phyloP scores from a whole-genome alignment of 2,888 invertebrate species.

The Lordiphosa fenestrarum region DNA sequence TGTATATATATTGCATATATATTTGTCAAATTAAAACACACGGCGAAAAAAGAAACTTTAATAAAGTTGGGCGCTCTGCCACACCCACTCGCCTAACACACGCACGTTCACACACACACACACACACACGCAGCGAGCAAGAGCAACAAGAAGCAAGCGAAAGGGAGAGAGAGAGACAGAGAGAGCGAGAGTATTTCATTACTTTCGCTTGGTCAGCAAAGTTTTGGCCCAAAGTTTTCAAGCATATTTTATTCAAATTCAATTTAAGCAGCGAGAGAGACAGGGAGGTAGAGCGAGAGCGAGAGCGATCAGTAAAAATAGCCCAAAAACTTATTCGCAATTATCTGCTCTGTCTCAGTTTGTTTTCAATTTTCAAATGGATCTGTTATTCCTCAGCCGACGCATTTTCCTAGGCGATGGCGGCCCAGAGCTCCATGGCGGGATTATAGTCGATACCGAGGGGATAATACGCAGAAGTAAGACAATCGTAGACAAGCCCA shows the following conservation, averaged over 20 bases:
- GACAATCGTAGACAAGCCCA: neutral
- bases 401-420: constrained; percentile 82
- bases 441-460: constrained; percentile 82
- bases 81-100: neutral
- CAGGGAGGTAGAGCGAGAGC: neutral
- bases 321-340: constrained; percentile 2
- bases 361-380: constrained; percentile 61
- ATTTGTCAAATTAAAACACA: constrained; percentile 29
- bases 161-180: neutral
- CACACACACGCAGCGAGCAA: neutral
- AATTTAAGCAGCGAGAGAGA: neutral
- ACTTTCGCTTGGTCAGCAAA: constrained; percentile 29
- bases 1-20: constrained; percentile 17
- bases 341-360: constrained; percentile 12
- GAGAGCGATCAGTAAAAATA: constrained; percentile 26
- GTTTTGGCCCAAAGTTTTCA: constrained; percentile 9
- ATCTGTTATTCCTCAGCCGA: constrained; percentile 79
- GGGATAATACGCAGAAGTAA: constrained; percentile 82
- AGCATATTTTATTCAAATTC: neutral
- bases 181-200: constrained; percentile 15
- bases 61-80: constrained; percentile 22
- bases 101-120: constrained; percentile 1
- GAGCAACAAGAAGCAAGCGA: neutral
- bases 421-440: constrained; percentile 81
- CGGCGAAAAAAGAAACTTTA: constrained; percentile 13